Base-by-base conservation (phyloP, 2,113 vertebrate genomes). In the Cyprinodon brontotheroides region DNA sequence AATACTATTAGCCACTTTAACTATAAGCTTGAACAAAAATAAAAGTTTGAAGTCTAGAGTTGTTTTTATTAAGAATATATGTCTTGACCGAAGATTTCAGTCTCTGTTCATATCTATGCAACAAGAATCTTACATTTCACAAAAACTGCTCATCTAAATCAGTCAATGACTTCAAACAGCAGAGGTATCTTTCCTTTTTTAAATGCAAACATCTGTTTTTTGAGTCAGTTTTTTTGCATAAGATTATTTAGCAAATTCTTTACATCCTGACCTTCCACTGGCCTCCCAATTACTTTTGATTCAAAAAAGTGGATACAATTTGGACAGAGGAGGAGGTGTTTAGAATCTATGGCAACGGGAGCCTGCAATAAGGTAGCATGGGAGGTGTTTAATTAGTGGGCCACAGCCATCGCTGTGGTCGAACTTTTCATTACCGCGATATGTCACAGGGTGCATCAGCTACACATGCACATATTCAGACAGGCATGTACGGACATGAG, bases 371-470 rank as follows among this genome's bases (percentile, higher is more conserved):
- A 93, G 91, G 93, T 93, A 86, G 79, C 87, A 74, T 87, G 78
- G 84, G 84, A 92, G 91, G 93, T 93, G 94, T 94, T 94, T 94
- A 95, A 95, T 95, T 95, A 94, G 93, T 86, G 89, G 87, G 83
- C 90, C 78, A 83, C 86, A 81, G 83, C 79, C 40, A 50, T 93
- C 94, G 91, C 92, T 60, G 79, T 64, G 86, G 93, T 93, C 80
- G 63, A 83, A 78, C 81, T 92, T 93, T 95, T 94, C 93, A 94
- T 94, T 94, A 92, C 92, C 92, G 83, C 93, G 90, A 94, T 95
- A 94, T 93, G 92, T 93, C 93, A 93, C 84, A 91, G 74, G 89
- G 84, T 64, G 78, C 88, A 90, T 90, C 90, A 80, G 81, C 83
- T 61, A 76, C 70, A 68, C 72, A 41, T 20, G 22, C 10, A 5